phyloP scores from a whole-genome alignment of 1,140 invertebrate species.

The Adelges cooleyi region DNA sequence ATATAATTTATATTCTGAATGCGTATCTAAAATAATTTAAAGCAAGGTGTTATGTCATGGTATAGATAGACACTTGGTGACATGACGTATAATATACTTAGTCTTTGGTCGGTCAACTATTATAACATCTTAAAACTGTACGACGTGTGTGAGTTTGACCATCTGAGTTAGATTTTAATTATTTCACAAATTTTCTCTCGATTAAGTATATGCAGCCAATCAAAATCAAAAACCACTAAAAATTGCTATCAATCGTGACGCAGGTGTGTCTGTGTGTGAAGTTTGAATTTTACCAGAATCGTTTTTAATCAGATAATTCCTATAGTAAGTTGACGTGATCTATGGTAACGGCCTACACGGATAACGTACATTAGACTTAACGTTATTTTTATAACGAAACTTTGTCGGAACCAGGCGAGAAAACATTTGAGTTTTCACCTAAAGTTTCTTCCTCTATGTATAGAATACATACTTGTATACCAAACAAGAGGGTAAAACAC shows the following conservation, averaged over 20 bases:
- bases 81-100: too few species aligned
- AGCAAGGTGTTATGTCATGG: too few species aligned
- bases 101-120: too few species aligned
- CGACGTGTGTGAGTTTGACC: too few species aligned
- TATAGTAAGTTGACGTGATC: not conserved
- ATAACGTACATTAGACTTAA: not conserved
- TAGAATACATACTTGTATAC: too few species aligned
- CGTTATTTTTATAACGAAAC: slow-evolving; percentile 22
- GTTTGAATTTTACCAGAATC: not conserved
- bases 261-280: not conserved
- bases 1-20: too few species aligned
- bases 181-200: too few species aligned
- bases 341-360: not conserved
- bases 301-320: slow-evolving; percentile 13
- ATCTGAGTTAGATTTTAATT: too few species aligned
- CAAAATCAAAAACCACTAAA: not conserved
- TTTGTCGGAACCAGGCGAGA: not conserved
- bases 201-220: not conserved
- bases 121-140: too few species aligned
- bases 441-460: not conserved
- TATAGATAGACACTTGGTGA: too few species aligned
- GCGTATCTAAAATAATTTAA: too few species aligned
- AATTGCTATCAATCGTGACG: not conserved
- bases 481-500: not conserved
- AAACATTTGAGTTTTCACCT: not conserved